phyloP scores from a whole-genome alignment of 1,140 invertebrate species.

The Batillaria attramentaria region DNA sequence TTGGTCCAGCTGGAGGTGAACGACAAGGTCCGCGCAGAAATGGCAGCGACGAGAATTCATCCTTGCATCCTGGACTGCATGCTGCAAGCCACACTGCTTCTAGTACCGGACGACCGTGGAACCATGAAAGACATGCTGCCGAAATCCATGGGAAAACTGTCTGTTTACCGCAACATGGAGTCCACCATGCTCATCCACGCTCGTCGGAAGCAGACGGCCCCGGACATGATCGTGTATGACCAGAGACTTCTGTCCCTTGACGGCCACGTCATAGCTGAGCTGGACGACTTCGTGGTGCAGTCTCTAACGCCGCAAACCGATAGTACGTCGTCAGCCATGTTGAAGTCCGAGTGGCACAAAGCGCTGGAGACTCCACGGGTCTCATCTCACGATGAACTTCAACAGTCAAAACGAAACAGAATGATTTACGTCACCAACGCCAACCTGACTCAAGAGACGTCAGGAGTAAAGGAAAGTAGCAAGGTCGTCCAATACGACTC shows the following conservation, averaged over 20 bases:
- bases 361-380: too few relatives aligned
- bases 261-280: slow-evolving; percentile 49
- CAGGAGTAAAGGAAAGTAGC: too few relatives aligned
- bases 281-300: slow-evolving; percentile 29
- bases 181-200: slow-evolving; percentile 32
- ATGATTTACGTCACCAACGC: too few relatives aligned
- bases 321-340: background rate
- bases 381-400: too few relatives aligned
- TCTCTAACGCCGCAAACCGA: background rate
- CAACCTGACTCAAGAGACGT: too few relatives aligned
- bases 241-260: slow-evolving; percentile 38
- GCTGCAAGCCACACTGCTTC: slow-evolving; percentile 42
- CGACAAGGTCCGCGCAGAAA: slow-evolving; percentile 38
- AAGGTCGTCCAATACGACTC: too few relatives aligned
- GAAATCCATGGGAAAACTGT: slow-evolving; percentile 18
- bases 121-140: slow-evolving; percentile 18
- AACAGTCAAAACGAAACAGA: too few relatives aligned
- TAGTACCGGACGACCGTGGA: background rate
- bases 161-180: slow-evolving; percentile 20
- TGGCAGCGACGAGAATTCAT: slow-evolving; percentile 46
- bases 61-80: slow-evolving; percentile 54
- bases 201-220: slow-evolving; percentile 14
- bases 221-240: slow-evolving; percentile 36
- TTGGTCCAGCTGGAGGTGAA: slow-evolving; percentile 42
- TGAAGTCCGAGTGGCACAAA: background rate